Conservation (phyloP, 2,113 vertebrate genomes). For the Vireo altiloquus region DNA sequence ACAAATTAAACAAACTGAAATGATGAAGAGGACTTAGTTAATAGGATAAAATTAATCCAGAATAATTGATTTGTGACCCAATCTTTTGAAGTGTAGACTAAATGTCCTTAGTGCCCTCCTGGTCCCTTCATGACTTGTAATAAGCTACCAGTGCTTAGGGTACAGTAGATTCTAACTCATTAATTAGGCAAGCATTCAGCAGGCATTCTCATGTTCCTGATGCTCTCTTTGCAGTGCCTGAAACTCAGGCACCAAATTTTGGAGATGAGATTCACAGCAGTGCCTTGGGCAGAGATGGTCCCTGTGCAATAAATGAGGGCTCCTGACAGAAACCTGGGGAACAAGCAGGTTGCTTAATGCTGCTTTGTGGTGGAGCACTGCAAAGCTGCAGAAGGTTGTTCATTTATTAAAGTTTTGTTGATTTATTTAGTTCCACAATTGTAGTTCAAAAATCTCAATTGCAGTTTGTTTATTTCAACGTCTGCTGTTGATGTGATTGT, state of each 20-base stretch:
- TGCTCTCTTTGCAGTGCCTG: constrained; percentile 1
- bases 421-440: background rate
- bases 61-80: constrained; percentile 45
- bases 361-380: background rate
- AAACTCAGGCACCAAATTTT: background rate
- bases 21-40: background rate
- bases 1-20: constrained; percentile 13
- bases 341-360: background rate
- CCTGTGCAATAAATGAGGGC: background rate
- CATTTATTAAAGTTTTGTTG: background rate
- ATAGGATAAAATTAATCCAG: constrained; percentile 10
- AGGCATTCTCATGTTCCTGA: background rate
- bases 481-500: background rate
- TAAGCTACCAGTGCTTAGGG: background rate
- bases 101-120: background rate
- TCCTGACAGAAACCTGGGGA: background rate
- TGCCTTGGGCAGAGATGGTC: background rate
- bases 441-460: accelerated
- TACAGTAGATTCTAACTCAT: background rate
- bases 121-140: background rate
- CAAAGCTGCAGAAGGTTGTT: background rate
- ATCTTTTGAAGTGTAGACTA: background rate
- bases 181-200: constrained; percentile 7
- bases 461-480: background rate
- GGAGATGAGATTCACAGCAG: background rate